Evolutionary conservation across 2,113 vertebrate species (phyloP).

Genomic region (Dascyllus trimaculatus): DNA sequence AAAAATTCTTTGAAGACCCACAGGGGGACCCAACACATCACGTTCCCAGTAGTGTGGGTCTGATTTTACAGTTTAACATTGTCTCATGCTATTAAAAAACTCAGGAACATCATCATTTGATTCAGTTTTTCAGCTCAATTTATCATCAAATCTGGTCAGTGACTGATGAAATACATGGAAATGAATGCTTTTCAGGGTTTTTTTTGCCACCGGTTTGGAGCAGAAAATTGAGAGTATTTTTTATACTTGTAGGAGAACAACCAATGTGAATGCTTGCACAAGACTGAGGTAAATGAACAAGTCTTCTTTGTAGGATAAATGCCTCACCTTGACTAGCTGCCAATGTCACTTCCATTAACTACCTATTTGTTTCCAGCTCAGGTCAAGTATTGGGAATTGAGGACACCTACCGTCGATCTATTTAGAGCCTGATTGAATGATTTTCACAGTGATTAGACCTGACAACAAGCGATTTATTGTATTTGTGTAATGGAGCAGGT

Average conservation of each 20-base stretch:
- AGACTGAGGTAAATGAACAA: constrained; percentile 30
- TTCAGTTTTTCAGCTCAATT: constrained; percentile 18
- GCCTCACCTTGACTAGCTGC: background rate
- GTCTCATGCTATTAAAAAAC: constrained; percentile 39
- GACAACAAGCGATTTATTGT: constrained; percentile 24
- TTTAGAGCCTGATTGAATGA: constrained; percentile 19
- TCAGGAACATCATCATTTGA: constrained; percentile 18
- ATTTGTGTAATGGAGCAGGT: constrained; percentile 22
- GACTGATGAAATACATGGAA: constrained; percentile 45
- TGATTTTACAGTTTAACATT: constrained; percentile 57
- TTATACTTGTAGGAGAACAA: constrained; percentile 5
- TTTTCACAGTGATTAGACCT: constrained; percentile 39
- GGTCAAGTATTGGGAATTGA: constrained; percentile 21
- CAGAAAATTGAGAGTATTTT: constrained; percentile 7
- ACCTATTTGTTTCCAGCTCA: constrained; percentile 25
- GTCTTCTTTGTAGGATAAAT: background rate
- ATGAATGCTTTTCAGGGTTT: constrained; percentile 31
- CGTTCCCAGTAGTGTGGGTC: constrained; percentile 38
- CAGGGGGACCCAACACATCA: constrained; percentile 53
- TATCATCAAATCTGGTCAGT: constrained; percentile 28
- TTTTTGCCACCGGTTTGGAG: constrained; percentile 8
- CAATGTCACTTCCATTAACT: constrained; percentile 29
- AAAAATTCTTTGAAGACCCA: constrained; percentile 71
- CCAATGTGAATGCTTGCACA: background rate
- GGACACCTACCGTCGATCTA: constrained; percentile 34